Conservation (phyloP, 2,113 vertebrate genomes). For the Buteo buteo region DNA sequence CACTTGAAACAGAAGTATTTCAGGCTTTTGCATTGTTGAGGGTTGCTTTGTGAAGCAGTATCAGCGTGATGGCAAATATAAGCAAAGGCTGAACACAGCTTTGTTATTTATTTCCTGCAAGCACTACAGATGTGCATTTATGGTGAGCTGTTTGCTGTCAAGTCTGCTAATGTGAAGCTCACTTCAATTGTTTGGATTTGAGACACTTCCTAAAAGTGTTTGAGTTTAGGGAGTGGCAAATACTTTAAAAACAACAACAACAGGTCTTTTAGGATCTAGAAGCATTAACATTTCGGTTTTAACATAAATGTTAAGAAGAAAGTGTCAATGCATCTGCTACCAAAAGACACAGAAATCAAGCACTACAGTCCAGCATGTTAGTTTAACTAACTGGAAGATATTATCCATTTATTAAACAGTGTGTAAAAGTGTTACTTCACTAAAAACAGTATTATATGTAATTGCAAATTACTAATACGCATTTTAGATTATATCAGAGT, state of each 20-base stretch:
- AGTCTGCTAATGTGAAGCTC: not conserved
- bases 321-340: not conserved
- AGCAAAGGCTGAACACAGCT: not conserved
- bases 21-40: not conserved
- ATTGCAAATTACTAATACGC: not conserved
- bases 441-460: not conserved
- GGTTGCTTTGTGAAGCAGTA: not conserved
- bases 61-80: not conserved
- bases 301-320: not conserved
- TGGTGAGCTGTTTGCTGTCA: not conserved
- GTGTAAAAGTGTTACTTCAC: not conserved
- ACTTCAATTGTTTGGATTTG: not conserved
- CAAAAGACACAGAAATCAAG: not conserved
- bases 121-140: not conserved
- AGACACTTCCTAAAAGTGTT: not conserved
- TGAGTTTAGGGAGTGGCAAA: not conserved
- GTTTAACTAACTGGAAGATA: not conserved
- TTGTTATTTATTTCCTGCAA: not conserved
- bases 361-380: not conserved
- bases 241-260: not conserved
- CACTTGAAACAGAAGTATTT: not conserved
- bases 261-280: not conserved
- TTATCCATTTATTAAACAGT: not conserved
- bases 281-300: not conserved
- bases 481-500: not conserved